A percentile compares a stretch with the other conserved stretches of the same genome.
Evolutionary conservation across 2,113 vertebrate genomes (phyloP).

Genomic region (Rhagologus leucostigma): DNA sequence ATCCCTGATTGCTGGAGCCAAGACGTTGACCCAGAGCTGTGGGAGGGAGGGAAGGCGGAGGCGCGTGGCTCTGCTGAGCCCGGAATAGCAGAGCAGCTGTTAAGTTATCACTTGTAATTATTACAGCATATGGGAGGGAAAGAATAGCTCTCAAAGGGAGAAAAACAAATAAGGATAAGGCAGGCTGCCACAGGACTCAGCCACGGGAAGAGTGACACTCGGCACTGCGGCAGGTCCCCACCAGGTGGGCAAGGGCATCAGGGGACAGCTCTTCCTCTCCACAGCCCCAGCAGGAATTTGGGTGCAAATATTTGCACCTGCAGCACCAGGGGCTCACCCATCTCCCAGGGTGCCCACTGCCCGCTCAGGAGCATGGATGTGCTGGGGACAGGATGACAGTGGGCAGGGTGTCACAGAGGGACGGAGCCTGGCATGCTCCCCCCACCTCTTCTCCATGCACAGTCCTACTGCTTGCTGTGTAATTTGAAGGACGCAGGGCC

Average conservation of each 20-base stretch:
- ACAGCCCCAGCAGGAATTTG: neutral
- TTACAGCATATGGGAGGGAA: constrained; percentile 53
- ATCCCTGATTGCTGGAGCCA: constrained; percentile 13
- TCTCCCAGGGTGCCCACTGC: neutral
- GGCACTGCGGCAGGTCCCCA: rapidly evolving
- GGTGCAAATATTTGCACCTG: neutral
- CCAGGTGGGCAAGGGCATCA: neutral
- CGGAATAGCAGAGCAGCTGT: constrained; percentile 54
- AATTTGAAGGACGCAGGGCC: neutral
- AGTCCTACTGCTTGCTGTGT: neutral
- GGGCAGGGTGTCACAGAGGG: neutral
- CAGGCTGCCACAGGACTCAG: neutral
- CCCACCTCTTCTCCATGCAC: neutral
- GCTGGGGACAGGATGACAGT: neutral
- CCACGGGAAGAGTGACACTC: neutral
- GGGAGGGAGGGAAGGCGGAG: constrained; percentile 26
- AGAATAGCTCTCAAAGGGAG: constrained; percentile 41
- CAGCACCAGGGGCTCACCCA: neutral
- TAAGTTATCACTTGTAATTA: constrained; percentile 33
- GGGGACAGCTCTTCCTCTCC: neutral
- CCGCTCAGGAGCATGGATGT: neutral
- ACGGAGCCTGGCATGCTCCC: neutral
- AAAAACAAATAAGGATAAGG: constrained; percentile 45
- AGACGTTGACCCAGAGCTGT: neutral
- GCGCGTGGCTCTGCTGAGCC: neutral